Conservation (phyloP, 2,888 invertebrate species). For the Sminthurinus aureus region DNA sequence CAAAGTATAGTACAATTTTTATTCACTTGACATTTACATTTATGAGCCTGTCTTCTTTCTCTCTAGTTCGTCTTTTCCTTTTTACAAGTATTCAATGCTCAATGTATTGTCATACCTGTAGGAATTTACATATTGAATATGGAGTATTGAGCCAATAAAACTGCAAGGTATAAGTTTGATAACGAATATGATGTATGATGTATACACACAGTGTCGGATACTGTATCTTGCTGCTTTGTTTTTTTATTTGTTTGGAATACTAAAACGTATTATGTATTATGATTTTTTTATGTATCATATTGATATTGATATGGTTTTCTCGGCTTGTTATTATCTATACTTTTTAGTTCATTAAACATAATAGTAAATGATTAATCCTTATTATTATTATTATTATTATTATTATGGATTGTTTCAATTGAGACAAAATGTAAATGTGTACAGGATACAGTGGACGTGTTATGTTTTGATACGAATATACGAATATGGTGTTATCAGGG, state of each 20-base stretch:
- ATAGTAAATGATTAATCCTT: neutral
- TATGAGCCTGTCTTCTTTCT: neutral
- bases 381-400: neutral
- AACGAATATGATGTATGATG: neutral
- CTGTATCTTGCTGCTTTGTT: too few species aligned
- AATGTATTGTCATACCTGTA: too few species aligned
- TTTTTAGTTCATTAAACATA: conserved; percentile 1
- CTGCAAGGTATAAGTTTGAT: too few species aligned
- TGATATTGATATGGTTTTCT: neutral
- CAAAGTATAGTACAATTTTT: neutral
- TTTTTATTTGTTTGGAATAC: too few species aligned
- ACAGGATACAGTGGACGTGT: neutral
- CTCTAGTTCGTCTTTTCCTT: too few species aligned
- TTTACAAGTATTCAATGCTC: too few species aligned
- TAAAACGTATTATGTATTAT: too few species aligned
- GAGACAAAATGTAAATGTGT: neutral
- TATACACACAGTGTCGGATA: neutral
- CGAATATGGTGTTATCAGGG: neutral
- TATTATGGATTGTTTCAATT: neutral
- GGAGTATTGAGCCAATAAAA: neutral
- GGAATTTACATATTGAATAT: neutral
- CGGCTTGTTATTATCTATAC: neutral
- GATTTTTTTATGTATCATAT: neutral
- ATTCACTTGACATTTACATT: neutral
- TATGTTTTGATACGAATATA: neutral